These are phyloP conservation scores for Arenaria interpres DNA, from an alignment of 2,113 vertebrate genomes.

Conservation along the genomic window DNA sequence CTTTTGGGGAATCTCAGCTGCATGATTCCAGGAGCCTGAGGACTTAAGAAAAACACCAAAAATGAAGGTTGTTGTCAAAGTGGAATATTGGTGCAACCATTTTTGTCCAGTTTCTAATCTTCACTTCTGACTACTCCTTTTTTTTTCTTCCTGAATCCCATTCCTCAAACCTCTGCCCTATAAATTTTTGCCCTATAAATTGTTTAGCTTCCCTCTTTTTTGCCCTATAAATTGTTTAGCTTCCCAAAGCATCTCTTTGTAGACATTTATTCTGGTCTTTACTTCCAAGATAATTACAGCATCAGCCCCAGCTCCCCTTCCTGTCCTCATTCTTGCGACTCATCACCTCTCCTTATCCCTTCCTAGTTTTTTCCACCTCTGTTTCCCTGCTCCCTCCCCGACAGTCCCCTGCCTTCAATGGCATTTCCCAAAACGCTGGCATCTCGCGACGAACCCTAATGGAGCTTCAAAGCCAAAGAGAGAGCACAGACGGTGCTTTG, in stretches of 20 bases:
- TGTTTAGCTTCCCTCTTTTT: background rate
- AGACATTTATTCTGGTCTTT: no score
- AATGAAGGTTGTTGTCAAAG: background rate
- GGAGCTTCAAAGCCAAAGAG: background rate
- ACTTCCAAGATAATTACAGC: background rate
- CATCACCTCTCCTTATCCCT: background rate
- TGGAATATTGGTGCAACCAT: background rate
- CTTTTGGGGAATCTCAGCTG: background rate
- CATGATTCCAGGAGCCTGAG: background rate
- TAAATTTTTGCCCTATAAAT: background rate
- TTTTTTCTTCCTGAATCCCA: background rate
- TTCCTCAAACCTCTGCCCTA: background rate
- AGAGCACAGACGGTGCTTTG: conserved; percentile 6
- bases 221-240: background rate
- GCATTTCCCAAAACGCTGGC: background rate
- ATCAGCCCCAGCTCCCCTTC: background rate
- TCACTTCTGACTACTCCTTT: background rate
- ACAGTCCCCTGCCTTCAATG: background rate
- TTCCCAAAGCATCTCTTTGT: background rate
- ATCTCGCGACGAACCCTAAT: accelerated
- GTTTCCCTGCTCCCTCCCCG: background rate
- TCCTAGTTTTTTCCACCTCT: background rate
- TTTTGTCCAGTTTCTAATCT: background rate
- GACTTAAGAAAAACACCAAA: background rate
- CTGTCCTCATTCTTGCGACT: background rate